Percentiles rank a stretch among this genome's conserved stretches.
phyloP scores from a whole-genome alignment of 2,888 invertebrate species.

The Nemotelus pantherinus region DNA sequence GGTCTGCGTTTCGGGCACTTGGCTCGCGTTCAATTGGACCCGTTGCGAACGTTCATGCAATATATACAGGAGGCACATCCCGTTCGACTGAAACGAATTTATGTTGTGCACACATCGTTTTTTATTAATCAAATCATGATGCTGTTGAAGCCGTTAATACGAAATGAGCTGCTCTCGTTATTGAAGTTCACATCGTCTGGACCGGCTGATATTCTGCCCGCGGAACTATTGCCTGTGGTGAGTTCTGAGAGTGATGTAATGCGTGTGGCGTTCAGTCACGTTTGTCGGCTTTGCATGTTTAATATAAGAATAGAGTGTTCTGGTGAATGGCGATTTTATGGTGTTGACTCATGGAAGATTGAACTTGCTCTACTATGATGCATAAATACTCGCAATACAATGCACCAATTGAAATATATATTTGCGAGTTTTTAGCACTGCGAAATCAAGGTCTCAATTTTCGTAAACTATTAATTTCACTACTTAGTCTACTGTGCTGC shows the following conservation, averaged over 20 bases:
- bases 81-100: conserved; percentile 72
- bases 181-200: conserved; percentile 70
- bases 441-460: too few species aligned
- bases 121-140: conserved; percentile 77
- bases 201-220: conserved; percentile 59
- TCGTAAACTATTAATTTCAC: too few species aligned
- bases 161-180: conserved; percentile 70
- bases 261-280: too few species aligned
- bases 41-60: conserved; percentile 72
- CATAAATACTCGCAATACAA: too few species aligned
- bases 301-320: too few species aligned
- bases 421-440: too few species aligned
- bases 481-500: too few species aligned
- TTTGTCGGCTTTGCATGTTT: too few species aligned
- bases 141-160: conserved; percentile 72
- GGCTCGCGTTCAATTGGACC: conserved; percentile 72
- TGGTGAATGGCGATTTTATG: too few species aligned
- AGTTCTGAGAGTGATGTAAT: conserved; percentile 1
- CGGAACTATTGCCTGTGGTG: conserved; percentile 53
- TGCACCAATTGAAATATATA: too few species aligned
- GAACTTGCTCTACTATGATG: too few species aligned
- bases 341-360: too few species aligned
- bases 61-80: conserved; percentile 78
- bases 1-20: conserved; percentile 73
- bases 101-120: conserved; percentile 73